phyloP scores from a whole-genome alignment of 2,888 invertebrate species.

The Phasia obesa region DNA sequence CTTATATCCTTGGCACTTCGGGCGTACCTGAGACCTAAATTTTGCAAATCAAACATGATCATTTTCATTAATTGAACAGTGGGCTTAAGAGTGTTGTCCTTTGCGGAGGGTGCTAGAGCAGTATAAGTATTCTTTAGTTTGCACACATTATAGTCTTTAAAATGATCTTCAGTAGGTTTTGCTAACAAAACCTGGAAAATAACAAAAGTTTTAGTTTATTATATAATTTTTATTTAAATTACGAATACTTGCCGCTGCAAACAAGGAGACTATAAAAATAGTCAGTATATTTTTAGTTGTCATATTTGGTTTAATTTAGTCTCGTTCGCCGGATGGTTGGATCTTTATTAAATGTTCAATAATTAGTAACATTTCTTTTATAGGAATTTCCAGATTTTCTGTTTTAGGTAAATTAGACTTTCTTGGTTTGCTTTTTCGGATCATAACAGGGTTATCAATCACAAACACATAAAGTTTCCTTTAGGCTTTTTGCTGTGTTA shows the following conservation, averaged over 20 bases:
- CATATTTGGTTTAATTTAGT: not conserved
- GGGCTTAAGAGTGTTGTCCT: slow-evolving; percentile 16
- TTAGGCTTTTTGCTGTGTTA: no score
- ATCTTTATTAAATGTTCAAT: not conserved
- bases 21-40: slow-evolving; percentile 38
- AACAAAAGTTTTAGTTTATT: not conserved
- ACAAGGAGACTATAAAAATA: not conserved
- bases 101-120: not conserved
- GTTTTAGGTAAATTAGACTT: not conserved
- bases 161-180: not conserved
- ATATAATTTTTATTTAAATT: not conserved
- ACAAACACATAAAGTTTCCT: no score
- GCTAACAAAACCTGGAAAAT: not conserved
- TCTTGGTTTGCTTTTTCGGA: not conserved
- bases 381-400: not conserved
- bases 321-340: not conserved
- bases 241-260: not conserved
- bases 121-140: not conserved
- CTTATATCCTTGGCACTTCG: slow-evolving; percentile 45
- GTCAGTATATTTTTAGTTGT: not conserved
- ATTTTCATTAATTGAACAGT: slow-evolving; percentile 38
- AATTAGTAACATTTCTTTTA: not conserved
- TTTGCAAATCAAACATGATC: slow-evolving; percentile 22
- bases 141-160: slow-evolving; percentile 7
- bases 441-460: no score